Evolutionary conservation across 2,888 invertebrate genomes (phyloP).

Genomic region (Zhengitettix transpicula): DNA sequence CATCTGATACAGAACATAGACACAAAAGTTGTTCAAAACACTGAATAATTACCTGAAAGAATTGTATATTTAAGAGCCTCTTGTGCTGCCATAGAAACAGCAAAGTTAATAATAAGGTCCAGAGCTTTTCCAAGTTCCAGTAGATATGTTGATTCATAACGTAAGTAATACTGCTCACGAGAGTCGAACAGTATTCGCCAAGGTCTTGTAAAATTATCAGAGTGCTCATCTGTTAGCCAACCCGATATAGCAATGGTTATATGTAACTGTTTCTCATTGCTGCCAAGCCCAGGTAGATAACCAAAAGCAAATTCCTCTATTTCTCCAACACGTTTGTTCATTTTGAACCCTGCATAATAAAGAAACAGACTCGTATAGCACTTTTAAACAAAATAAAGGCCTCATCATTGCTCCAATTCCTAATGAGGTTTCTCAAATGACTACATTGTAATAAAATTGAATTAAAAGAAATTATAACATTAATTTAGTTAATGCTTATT

Average conservation of each 20-base stretch:
- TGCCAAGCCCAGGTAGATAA: conserved; percentile 23
- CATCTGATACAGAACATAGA: neutral
- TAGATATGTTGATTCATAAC: conserved; percentile 42
- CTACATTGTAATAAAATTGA: neutral
- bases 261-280: conserved; percentile 29
- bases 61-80: conserved; percentile 46
- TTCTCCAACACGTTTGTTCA: conserved; percentile 48
- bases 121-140: conserved; percentile 40
- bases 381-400: too few species aligned
- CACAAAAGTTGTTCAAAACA: neutral
- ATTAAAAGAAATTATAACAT: too few species aligned
- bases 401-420: too few species aligned
- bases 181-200: conserved; percentile 39
- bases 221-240: conserved; percentile 38
- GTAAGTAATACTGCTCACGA: conserved; percentile 43
- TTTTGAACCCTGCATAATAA: conserved; percentile 36
- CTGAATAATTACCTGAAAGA: conserved; percentile 30
- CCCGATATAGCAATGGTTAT: conserved; percentile 45
- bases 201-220: conserved; percentile 29
- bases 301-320: conserved; percentile 49
- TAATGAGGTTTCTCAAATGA: neutral
- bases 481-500: too few species aligned
- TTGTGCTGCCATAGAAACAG: conserved; percentile 38
- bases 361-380: too few species aligned
- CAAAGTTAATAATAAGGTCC: conserved; percentile 39